These are phyloP conservation scores for Cremastinae sp. DNA, from an alignment of 2,888 invertebrate genomes.

Conservation along the genomic window DNA sequence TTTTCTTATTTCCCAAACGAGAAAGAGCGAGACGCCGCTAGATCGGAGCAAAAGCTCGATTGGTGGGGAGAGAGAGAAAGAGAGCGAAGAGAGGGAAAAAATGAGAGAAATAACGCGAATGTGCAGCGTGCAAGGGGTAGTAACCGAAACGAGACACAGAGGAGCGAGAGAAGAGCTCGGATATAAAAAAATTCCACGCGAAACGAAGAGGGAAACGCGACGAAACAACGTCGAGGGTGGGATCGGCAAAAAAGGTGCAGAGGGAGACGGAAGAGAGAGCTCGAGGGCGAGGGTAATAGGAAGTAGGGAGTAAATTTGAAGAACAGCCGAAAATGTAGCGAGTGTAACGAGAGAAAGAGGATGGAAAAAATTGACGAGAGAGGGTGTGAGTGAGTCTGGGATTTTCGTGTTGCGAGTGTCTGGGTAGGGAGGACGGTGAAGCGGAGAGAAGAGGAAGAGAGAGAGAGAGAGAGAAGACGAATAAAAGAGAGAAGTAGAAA, in stretches of 20 bases:
- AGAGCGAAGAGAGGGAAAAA: slow-evolving; percentile 17
- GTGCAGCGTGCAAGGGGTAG: slow-evolving; percentile 48
- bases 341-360: slow-evolving; percentile 34
- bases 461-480: slow-evolving; percentile 51
- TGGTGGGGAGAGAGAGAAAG: slow-evolving; percentile 50
- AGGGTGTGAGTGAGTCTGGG: slow-evolving; percentile 3
- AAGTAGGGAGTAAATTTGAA: slow-evolving; percentile 12
- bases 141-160: slow-evolving; percentile 9
- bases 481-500: slow-evolving; percentile 45
- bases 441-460: slow-evolving; percentile 23
- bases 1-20: slow-evolving; percentile 35
- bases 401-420: no score
- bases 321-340: slow-evolving; percentile 25
- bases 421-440: slow-evolving; percentile 26
- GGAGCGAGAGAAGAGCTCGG: slow-evolving; percentile 11
- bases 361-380: slow-evolving; percentile 22
- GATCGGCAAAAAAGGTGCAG: slow-evolving; percentile 17
- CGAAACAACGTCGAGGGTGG: slow-evolving; percentile 34
- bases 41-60: slow-evolving; percentile 18
- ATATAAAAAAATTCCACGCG: slow-evolving; percentile 36
- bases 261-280: slow-evolving; percentile 12
- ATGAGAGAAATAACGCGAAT: slow-evolving; percentile 9
- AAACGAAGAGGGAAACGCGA: background rate
- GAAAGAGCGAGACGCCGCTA: slow-evolving; percentile 46
- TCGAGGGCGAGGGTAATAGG: slow-evolving; percentile 8